These are phyloP conservation scores for Glossosoma conforme DNA, from an alignment of 1,140 invertebrate genomes.

Conservation along the genomic window DNA sequence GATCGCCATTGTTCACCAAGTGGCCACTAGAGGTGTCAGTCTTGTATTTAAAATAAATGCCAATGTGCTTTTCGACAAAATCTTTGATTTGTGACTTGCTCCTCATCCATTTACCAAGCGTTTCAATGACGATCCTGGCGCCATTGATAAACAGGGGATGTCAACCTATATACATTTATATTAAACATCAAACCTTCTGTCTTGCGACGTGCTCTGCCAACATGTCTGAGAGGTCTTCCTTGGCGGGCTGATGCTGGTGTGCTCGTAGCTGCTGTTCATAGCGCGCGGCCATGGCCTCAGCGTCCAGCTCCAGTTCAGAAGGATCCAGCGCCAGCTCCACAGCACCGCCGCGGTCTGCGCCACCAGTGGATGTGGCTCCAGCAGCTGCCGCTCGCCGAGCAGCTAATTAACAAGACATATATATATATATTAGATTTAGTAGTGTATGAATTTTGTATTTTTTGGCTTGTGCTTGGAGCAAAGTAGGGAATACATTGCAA, in stretches of 20 bases:
- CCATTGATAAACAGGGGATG: not conserved
- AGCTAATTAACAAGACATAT: too few species aligned
- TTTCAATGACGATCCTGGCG: too few species aligned
- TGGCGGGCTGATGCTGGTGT: constrained; percentile 78
- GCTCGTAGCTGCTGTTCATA: constrained; percentile 96
- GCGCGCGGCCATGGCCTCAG: constrained; percentile 91
- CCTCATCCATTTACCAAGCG: too few species aligned
- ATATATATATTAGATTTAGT: too few species aligned
- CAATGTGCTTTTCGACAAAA: too few species aligned
- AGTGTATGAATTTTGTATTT: too few species aligned
- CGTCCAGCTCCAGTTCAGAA: constrained; percentile 93
- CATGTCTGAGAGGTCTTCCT: constrained; percentile 98
- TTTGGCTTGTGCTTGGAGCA: too few species aligned
- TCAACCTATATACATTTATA: not conserved
- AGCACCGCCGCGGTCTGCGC: constrained; percentile 53
- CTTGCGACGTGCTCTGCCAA: constrained; percentile 95
- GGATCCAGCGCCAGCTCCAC: constrained; percentile 96
- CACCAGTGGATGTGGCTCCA: constrained; percentile 36
- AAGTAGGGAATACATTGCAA: too few species aligned
- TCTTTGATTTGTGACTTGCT: too few species aligned
- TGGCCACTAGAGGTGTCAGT: too few species aligned
- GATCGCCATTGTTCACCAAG: too few species aligned
- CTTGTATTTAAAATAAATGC: too few species aligned
- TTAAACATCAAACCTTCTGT: constrained; percentile 65
- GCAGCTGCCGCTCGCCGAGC: constrained; percentile 32